A percentile compares a stretch with the other conserved stretches of the same genome.
These are phyloP conservation scores for Sterrhoptilus dennistouni DNA, from an alignment of 2,113 vertebrate genomes.

Conservation along the genomic window DNA sequence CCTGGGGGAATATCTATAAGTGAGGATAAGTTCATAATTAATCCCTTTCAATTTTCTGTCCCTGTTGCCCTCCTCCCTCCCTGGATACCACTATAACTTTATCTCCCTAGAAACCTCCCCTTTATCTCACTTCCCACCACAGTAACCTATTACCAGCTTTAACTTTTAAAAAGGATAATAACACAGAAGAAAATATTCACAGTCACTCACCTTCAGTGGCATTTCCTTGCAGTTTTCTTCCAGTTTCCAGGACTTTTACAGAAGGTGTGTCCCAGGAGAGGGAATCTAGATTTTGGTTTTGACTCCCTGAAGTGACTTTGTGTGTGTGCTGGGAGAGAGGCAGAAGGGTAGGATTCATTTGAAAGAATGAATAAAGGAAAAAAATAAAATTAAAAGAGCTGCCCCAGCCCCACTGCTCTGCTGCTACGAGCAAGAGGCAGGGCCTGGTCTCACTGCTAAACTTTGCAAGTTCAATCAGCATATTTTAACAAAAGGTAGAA, in stretches of 20 bases:
- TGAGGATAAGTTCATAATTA: neutral
- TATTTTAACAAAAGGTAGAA: neutral
- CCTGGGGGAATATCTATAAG: slow-evolving; percentile 1
- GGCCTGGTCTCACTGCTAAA: neutral
- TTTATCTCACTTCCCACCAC: neutral
- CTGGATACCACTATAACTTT: neutral
- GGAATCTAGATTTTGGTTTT: neutral
- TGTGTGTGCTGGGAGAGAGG: neutral
- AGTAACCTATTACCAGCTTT: neutral
- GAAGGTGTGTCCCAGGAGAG: neutral
- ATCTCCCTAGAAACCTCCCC: neutral
- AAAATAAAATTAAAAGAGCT: neutral
- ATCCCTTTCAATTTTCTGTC: neutral
- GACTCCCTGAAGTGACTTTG: neutral
- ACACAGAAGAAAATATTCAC: neutral
- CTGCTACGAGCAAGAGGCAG: neutral
- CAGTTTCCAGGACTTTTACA: neutral
- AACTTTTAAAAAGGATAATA: slow-evolving; percentile 25
- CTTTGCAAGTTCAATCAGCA: too few relatives aligned
- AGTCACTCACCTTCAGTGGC: neutral
- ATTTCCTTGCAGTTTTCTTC: neutral
- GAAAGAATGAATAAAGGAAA: neutral
- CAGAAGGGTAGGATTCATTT: neutral
- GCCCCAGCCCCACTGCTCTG: neutral
- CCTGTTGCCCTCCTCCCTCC: neutral